These are phyloP conservation scores for Hyphantria cunea DNA, from an alignment of 1,140 invertebrate species.

Conservation along the genomic window DNA sequence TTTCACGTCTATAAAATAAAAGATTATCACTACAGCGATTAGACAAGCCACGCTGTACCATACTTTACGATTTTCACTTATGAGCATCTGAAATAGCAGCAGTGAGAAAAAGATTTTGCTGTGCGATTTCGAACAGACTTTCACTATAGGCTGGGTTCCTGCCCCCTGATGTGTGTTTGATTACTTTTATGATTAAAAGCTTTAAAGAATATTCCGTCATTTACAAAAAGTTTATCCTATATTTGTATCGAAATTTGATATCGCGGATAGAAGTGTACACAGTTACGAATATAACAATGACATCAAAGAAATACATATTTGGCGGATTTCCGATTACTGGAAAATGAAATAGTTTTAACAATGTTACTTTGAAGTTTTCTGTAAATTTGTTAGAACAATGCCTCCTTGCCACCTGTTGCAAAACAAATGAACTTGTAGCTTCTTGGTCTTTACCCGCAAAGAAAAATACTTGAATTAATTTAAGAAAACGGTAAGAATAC, in stretches of 20 bases:
- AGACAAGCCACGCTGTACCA: conserved; percentile 52
- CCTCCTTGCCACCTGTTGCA: conserved; percentile 21
- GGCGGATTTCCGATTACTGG: background rate
- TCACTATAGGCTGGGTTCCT: background rate
- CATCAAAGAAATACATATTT: background rate
- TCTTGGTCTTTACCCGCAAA: conserved; percentile 8
- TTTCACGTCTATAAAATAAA: conserved; percentile 61
- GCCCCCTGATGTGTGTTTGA: conserved; percentile 1
- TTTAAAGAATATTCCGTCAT: too few relatives aligned
- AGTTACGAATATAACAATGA: background rate
- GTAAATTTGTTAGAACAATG: conserved; percentile 4
- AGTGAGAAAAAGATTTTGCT: conserved; percentile 1
- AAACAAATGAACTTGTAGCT: conserved; percentile 18
- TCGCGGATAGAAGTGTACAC: background rate
- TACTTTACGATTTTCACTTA: conserved; percentile 60
- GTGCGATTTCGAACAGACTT: background rate
- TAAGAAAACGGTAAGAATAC: too few relatives aligned
- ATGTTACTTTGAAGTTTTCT: conserved; percentile 20
- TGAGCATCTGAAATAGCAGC: conserved; percentile 68
- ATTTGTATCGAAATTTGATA: too few relatives aligned
- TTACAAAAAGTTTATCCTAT: too few relatives aligned
- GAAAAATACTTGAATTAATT: too few relatives aligned
- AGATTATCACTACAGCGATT: conserved; percentile 46
- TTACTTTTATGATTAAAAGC: background rate
- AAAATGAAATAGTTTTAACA: conserved; percentile 11